Evolutionary conservation across 2,888 invertebrate species (phyloP), one percentile per base, ranked within the genome.

Genomic region (Germaria angustata): DNA sequence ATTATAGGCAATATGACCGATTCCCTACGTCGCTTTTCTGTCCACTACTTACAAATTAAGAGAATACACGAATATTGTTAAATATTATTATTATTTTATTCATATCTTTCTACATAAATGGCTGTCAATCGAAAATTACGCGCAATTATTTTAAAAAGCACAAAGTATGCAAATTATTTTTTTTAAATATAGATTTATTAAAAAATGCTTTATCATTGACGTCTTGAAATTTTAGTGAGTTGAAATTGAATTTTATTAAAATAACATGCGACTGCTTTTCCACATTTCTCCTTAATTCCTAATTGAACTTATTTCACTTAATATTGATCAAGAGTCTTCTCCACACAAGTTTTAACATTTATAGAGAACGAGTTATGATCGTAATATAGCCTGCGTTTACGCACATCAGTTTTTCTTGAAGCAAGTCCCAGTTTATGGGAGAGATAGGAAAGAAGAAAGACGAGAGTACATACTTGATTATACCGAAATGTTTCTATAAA

Each of bases 131-230:
- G 17, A 66, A 73, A 59, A 51, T 44, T 85, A 84, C 81, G 84
- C 77, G 73, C 32, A 84, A 80, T 57, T 76, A 84, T 85, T 82
- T 84, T 20, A 44, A 71, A 69, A 41, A 39, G 4, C 41, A 1
- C n/a, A 9, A 68, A 34, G 20, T 36, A 73, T 59, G 63, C 41
- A 73, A 63, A 53, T 53, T 15, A 44, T 44, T 51, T 44, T 22
- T 41, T 46, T n/a, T 24, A 41, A 61, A 28, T 39, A 4, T 44
- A 9, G 2, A 44, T 13, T 36, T 59, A 39, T 39, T 61, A 36
- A 15, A 44, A 68, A 57, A 44, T 44, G n/a, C 32, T 22, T 46
- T 57, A 44, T 57, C 5, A 6, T 32, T 55, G 28, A 55, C 41
- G 41, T 28, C 15, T 32, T 53, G 24, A 53, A 53, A 68, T 39